These are phyloP conservation scores for Campoletis sonorensis DNA, from an alignment of 1,140 invertebrate species.

Conservation along the genomic window DNA sequence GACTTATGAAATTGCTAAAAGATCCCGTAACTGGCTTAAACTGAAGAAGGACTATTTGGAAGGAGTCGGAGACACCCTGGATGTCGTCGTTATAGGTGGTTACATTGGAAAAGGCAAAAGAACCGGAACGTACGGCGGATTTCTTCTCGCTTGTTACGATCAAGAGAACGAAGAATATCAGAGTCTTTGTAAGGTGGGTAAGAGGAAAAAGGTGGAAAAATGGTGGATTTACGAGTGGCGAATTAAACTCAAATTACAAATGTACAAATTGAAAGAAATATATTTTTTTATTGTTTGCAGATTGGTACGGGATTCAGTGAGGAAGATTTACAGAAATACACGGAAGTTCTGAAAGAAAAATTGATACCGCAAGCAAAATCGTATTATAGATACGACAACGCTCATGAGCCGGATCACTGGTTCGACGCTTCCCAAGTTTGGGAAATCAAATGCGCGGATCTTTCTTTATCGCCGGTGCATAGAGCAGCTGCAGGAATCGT, in stretches of 20 bases:
- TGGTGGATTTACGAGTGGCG: too few relatives aligned
- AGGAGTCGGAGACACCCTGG: slow-evolving; percentile 94
- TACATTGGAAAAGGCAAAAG: slow-evolving; percentile 96
- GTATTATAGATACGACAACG: slow-evolving; percentile 91
- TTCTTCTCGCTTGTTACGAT: slow-evolving; percentile 98
- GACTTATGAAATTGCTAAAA: slow-evolving; percentile 98
- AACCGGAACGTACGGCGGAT: slow-evolving; percentile 96
- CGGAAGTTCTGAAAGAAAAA: slow-evolving; percentile 87
- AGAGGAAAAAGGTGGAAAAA: too few relatives aligned
- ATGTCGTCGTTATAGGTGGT: slow-evolving; percentile 97
- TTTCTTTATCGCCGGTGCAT: slow-evolving; percentile 97
- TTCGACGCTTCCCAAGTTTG: slow-evolving; percentile 95
- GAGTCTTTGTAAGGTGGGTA: slow-evolving; percentile 88
- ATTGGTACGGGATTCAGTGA: slow-evolving; percentile 99
- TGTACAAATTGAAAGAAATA: too few relatives aligned
- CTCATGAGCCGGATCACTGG: slow-evolving; percentile 94
- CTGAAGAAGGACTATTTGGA: slow-evolving; percentile 99
- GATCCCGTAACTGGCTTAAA: slow-evolving; percentile 98
- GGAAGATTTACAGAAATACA: slow-evolving; percentile 89
- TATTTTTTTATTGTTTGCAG: slow-evolving; percentile 77
- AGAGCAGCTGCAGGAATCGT: slow-evolving; percentile 92
- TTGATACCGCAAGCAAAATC: slow-evolving; percentile 85
- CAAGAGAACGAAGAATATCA: slow-evolving; percentile 96
- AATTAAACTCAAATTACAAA: too few relatives aligned
- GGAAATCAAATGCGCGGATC: slow-evolving; percentile 99